Base-by-base conservation (phyloP, 2,113 vertebrate genomes). In the Lophochroa leadbeateri region DNA sequence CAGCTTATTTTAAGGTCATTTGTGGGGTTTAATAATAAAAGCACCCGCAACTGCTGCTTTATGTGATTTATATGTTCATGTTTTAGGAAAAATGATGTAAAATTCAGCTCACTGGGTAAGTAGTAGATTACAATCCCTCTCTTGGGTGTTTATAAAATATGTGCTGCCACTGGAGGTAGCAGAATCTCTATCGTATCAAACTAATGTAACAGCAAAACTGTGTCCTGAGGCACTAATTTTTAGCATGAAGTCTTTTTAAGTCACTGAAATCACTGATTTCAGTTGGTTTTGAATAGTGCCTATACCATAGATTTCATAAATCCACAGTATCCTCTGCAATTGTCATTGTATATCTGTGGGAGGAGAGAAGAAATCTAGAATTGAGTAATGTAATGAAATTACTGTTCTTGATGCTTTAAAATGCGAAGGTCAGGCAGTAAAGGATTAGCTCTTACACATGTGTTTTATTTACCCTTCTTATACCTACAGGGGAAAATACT, bases 381-480 rank as follows among this genome's bases (percentile, higher is more conserved):
- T 46, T 0, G 2, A 90, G 18, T 78, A 75, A 44, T 18, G 10
- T 35, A 65, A 52, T 41, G 46, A 80, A 74, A n/a, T 58, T 33
- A 14, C 37, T 49, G 9, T 25, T 88, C 20, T 82, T 46, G 53
- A n/a, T 41, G 13, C 24, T 95, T 86, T 86, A 78, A 86, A 86
- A 75, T 64, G 39, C 13, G 71, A 63, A 83, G 33, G 27, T 72
- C 24, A 19, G 79, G 43, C 37, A 83, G 27, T 28, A 60, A 92
- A 82, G 17, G 35, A 72, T 60, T 72, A 67, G 31, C 10, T 81
- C 19, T 82, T 88, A 43, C 37, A 35, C 10, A 14, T 50, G 9
- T 53, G 46, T 53, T 94, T 94, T 93, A 77, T 94, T 90, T 93
- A 83, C 33, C 39, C 33, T 76, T 75, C 43, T 77, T 52, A n/a